Percentiles rank a stretch among this genome's conserved stretches.
These are phyloP conservation scores for Sebastes flavidus DNA, from an alignment of 2,797 vertebrate genomes.

Conservation along the genomic window DNA sequence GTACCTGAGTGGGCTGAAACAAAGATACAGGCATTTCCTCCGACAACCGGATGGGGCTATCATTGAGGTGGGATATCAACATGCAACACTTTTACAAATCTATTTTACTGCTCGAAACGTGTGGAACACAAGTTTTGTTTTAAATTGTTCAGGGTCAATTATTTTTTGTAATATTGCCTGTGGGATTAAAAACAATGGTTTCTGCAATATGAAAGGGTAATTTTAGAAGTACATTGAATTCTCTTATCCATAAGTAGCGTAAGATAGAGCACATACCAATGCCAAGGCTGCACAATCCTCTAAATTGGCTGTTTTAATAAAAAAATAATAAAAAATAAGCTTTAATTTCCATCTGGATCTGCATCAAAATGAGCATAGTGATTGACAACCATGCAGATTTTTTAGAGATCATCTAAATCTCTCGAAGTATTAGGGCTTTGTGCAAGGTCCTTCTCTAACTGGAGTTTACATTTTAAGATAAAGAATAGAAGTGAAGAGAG, in stretches of 20 bases:
- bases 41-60: constrained; percentile 89
- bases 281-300: background rate
- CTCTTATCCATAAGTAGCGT: background rate
- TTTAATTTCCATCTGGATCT: background rate
- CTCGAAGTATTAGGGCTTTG: background rate
- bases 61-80: constrained; percentile 84
- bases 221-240: background rate
- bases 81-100: background rate
- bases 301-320: background rate
- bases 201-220: background rate
- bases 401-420: background rate
- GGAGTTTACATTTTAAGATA: background rate
- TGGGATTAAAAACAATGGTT: background rate
- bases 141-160: background rate
- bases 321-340: background rate
- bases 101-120: background rate
- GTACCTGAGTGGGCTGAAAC: constrained; percentile 85
- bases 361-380: background rate
- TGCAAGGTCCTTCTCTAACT: background rate
- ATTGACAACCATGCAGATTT: background rate
- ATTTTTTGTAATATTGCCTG: background rate
- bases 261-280: background rate
- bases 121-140: background rate
- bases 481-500: background rate
- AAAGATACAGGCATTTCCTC: constrained; percentile 90